These are phyloP conservation scores for Gasterosteus nipponicus DNA, from an alignment of 2,113 vertebrate genomes.

Conservation along the genomic window DNA sequence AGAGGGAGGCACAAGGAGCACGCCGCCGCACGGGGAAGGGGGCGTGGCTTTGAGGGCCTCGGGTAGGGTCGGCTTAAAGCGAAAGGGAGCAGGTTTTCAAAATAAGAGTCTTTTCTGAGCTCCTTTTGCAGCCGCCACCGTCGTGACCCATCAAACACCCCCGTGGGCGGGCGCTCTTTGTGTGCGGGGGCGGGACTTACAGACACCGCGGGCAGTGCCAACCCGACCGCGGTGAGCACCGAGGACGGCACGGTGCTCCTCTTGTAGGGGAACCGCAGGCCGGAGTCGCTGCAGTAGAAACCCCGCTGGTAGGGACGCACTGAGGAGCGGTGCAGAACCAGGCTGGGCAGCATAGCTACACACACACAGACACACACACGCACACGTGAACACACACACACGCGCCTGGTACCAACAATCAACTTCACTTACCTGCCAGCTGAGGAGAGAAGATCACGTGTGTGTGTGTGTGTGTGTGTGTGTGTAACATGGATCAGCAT, in stretches of 20 bases:
- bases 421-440: constrained; percentile 68
- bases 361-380: constrained; percentile 61
- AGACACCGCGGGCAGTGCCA: constrained; percentile 84
- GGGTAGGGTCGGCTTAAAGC: constrained; percentile 20
- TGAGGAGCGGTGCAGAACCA: constrained; percentile 80
- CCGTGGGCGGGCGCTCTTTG: constrained; percentile 47
- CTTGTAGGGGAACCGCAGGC: constrained; percentile 80
- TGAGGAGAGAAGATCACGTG: constrained; percentile 22
- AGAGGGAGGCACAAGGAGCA: constrained; percentile 71
- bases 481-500: constrained; percentile 29
- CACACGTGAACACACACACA: constrained; percentile 43
- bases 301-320: constrained; percentile 81
- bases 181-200: constrained; percentile 81
- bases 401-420: background rate
- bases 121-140: constrained; percentile 20
- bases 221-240: constrained; percentile 83
- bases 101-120: constrained; percentile 1
- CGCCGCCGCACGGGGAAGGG: constrained; percentile 60
- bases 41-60: constrained; percentile 40
- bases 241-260: constrained; percentile 83
- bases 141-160: constrained; percentile 52
- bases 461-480: constrained; percentile 40
- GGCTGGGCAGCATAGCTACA: constrained; percentile 82
- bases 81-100: constrained; percentile 36
- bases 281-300: constrained; percentile 78